Base-by-base conservation (phyloP, 2,113 vertebrate genomes). In the Aegotheles bennettii region DNA sequence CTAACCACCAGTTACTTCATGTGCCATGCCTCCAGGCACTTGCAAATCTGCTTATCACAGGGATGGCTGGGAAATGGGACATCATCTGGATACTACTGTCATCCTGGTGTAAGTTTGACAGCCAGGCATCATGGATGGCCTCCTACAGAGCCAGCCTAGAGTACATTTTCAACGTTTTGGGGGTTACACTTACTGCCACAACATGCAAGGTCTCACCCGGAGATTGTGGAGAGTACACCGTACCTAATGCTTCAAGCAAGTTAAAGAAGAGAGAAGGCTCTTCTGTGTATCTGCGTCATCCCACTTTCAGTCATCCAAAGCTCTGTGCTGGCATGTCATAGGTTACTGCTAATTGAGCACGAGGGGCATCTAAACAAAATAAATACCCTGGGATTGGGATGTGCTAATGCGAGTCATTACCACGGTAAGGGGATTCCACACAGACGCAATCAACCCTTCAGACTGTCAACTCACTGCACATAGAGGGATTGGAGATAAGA, bases 121-220 rank as follows among this genome's bases (percentile, higher is more conserved):
- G 69, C 16, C 38, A 81, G 68, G 33, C 16, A 78, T 16, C 13
- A 48, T 2, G 24, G 38, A 16, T 47, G 24, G 15, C 38, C 92
- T 83, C 38, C 76, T 63, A 59, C 23, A 80, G 29, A 61, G 40
- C 33, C 4, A 1, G 77, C 9, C 40, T 21, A 54, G 9, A 28
- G 16, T 18, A 40, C 0, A 0, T 35, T 84, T 47, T 60, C 33
- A 29, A 56, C 26, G 35, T n/a, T 80, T 92, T 19, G 5, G 24
- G 26, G 7, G 16, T 50, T 59, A 48, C 7, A 6, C 6, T 57
- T 45, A 57, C 23, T 67, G 23, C 7, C 47, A 59, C 20, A 70
- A 13, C 16, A 28, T 5, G 10, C 12, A 0, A 0, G 21, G 13
- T 21, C n/a, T 83, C 29, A 80, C 25, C 6, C 3, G 6, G 47